Evolutionary conservation across 1,140 invertebrate genomes (phyloP).

Genomic region (Drosophila albomicans): DNA sequence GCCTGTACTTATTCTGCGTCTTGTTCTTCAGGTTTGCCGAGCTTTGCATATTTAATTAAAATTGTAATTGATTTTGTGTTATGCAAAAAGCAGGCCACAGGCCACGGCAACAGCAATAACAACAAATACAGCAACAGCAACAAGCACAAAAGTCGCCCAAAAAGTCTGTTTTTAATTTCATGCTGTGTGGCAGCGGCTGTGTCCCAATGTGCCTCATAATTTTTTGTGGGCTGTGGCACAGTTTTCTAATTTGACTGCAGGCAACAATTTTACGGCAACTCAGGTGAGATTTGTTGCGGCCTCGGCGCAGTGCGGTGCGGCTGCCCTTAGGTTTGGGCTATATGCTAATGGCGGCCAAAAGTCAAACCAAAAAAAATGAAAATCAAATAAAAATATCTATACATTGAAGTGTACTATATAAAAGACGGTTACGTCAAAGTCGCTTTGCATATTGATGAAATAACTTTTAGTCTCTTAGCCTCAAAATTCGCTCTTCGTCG

Average conservation of each 20-base stretch:
- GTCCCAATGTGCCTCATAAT: conserved; percentile 78
- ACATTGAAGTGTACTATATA: conserved; percentile 6
- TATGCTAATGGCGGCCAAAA: conserved; percentile 41
- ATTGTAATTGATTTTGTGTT: conserved; percentile 82
- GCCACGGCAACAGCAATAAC: conserved; percentile 37
- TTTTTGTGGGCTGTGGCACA: conserved; percentile 74
- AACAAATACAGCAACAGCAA: conserved; percentile 13
- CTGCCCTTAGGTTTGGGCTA: too few relatives aligned
- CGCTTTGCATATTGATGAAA: conserved; percentile 70
- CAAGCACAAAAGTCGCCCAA: conserved; percentile 35
- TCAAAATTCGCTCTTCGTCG: not conserved
- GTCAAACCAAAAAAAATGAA: conserved; percentile 23
- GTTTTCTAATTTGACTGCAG: conserved; percentile 72
- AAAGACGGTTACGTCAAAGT: conserved; percentile 63
- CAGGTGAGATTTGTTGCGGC: conserved; percentile 73
- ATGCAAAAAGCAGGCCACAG: conserved; percentile 77
- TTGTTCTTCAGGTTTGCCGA: conserved; percentile 46
- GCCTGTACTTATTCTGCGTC: conserved; percentile 13
- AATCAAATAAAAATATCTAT: conserved; percentile 23
- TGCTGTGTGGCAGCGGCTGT: conserved; percentile 51
- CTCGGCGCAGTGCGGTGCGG: conserved; percentile 17
- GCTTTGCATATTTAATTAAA: conserved; percentile 83
- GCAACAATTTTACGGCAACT: conserved; percentile 69
- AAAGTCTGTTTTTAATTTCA: conserved; percentile 78
- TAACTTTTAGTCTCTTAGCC: conserved; percentile 24